phyloP scores from a whole-genome alignment of 1,140 invertebrate genomes.

The Polyergus mexicanus region DNA sequence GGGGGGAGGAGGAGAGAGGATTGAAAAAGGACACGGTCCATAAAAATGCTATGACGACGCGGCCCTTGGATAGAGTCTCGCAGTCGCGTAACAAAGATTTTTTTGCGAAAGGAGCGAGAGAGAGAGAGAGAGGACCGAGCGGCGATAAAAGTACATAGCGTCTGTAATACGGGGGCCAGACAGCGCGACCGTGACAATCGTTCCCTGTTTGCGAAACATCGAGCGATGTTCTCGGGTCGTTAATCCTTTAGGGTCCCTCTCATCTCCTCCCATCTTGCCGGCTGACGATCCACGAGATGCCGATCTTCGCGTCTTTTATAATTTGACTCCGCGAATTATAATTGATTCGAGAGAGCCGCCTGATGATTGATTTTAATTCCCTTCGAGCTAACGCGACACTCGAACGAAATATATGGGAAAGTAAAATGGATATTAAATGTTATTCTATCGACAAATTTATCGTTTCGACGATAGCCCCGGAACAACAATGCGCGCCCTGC shows the following conservation, averaged over 20 bases:
- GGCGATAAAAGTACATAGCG: constrained; percentile 28
- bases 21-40: constrained; percentile 56
- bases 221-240: constrained; percentile 35
- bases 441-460: neutral
- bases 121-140: neutral
- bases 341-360: neutral
- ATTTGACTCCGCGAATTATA: constrained; percentile 32
- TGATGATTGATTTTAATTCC: neutral
- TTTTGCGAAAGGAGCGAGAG: constrained; percentile 32
- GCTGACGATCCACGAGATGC: constrained; percentile 22
- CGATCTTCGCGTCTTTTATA: constrained; percentile 35
- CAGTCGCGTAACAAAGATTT: constrained; percentile 34
- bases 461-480: neutral
- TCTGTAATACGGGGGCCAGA: neutral
- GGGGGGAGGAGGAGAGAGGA: too few relatives aligned
- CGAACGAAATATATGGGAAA: neutral
- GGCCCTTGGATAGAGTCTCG: constrained; percentile 29
- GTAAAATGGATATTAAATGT: too few relatives aligned
- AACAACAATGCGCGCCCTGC: neutral
- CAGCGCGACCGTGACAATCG: constrained; percentile 38
- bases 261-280: constrained; percentile 14
- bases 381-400: neutral
- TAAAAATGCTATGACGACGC: constrained; percentile 71
- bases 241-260: constrained; percentile 34
- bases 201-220: constrained; percentile 37